Conservation (phyloP, 2,888 invertebrate genomes). For the Drosophila barbarae region DNA sequence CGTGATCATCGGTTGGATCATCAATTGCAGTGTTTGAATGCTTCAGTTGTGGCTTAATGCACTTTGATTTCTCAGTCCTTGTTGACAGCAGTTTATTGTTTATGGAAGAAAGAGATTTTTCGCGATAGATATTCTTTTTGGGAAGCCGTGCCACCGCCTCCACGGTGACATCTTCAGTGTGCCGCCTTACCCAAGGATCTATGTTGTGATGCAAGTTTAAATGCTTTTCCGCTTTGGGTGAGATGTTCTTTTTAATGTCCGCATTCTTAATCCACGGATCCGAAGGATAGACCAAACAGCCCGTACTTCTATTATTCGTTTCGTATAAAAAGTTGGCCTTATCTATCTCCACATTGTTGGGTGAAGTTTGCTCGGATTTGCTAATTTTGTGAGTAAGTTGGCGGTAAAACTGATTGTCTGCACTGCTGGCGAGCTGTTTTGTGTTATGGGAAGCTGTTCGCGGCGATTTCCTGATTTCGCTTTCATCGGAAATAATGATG, state of each 20-base stretch:
- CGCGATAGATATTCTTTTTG: constrained; percentile 52
- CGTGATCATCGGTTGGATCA: constrained; percentile 48
- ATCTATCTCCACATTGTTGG: constrained; percentile 70
- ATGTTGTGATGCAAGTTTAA: constrained; percentile 16
- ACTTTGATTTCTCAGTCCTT: constrained; percentile 36
- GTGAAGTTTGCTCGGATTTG: constrained; percentile 80
- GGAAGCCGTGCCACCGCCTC: constrained; percentile 13
- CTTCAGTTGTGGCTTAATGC: constrained; percentile 63
- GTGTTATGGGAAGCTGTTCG: constrained; percentile 14
- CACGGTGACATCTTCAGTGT: constrained; percentile 22
- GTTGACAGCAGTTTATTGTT: constrained; percentile 57
- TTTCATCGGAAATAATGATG: constrained; percentile 32
- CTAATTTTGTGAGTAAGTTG: constrained; percentile 56
- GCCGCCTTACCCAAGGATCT: constrained; percentile 77
- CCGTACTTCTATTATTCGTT: constrained; percentile 74
- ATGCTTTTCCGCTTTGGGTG: constrained; percentile 30
- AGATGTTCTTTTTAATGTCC: constrained; percentile 42
- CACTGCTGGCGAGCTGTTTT: constrained; percentile 23
- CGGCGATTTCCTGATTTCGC: constrained; percentile 20
- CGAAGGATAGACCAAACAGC: constrained; percentile 76
- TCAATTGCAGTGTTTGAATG: constrained; percentile 62
- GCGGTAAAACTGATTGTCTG: constrained; percentile 53
- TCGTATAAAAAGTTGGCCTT: constrained; percentile 63
- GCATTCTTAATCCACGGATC: constrained; percentile 79
- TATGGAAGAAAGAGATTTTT: constrained; percentile 68